Conservation (phyloP, 2,888 invertebrate genomes). For the Capitulum mitella region DNA sequence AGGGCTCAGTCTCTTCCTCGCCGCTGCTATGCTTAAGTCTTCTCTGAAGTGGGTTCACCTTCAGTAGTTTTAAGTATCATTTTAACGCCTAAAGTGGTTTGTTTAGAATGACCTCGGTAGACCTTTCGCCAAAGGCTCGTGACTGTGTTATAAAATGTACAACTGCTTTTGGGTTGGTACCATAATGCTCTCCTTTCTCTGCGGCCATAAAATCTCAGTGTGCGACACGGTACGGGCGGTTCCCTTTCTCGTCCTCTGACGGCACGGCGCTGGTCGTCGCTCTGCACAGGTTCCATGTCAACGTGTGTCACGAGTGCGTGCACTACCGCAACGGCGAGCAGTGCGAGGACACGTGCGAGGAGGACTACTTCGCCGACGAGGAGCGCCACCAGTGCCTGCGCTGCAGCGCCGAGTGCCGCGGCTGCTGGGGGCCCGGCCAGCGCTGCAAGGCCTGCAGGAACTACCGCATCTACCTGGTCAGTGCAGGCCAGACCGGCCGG, state of each 20-base stretch:
- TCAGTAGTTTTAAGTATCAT: no score
- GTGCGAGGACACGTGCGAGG: constrained; percentile 81
- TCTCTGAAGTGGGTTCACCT: no score
- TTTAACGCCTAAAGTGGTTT: no score
- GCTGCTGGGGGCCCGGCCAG: constrained; percentile 18
- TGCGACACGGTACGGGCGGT: no score
- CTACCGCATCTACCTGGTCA: constrained; percentile 58
- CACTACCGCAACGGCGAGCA: constrained; percentile 79
- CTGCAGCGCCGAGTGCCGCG: background rate
- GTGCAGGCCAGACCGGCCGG: no score
- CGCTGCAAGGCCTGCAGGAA: constrained; percentile 72
- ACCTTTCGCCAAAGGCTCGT: no score
- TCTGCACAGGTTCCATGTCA: constrained; percentile 33
- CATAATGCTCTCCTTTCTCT: no score
- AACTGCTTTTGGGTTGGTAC: no score
- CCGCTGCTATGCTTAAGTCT: no score
- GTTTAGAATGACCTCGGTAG: no score
- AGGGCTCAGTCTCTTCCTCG: background rate
- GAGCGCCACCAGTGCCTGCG: constrained; percentile 56
- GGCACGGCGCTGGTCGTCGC: background rate
- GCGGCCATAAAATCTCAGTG: no score
- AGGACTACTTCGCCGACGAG: constrained; percentile 74
- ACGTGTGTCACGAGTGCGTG: constrained; percentile 75
- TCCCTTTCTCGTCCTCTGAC: background rate
- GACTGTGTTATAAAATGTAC: no score